Evolutionary conservation across 2,888 invertebrate species (phyloP), one percentile per base, ranked within the genome.

Genomic region (Euclidia mi): DNA sequence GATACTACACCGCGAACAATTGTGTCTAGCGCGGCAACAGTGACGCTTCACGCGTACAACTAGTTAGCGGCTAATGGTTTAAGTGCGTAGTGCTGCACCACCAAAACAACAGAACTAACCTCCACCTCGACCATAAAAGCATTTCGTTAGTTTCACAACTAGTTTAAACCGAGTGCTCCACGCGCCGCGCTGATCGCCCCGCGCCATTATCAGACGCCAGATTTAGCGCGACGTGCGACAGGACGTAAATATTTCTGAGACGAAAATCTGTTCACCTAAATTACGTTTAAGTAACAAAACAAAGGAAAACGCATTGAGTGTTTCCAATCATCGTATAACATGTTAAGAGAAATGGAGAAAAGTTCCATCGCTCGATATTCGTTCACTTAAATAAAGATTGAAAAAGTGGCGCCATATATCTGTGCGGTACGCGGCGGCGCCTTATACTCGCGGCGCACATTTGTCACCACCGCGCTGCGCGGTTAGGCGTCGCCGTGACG

Each of bases 371-470:
- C 28, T 65, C 64, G 68, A 70, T 67, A 67, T 64, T 56, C 42
- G 7, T 29, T 48, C 57, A 60, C 68, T 67, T 57, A 71, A 60
- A 59, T 70, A 72, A 61, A 38, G 58, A 70, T 59, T 64, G 64
- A 72, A 67, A 70, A 73, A 72, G 46, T 64, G 64, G 37, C 41
- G 49, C 38, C 51, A 69, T 70, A 66, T 73, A 12, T 66, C 47
- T 60, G 43, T 25, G 48, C 48, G 47, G 43, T 50, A 51, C 38
- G 51, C 25, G 40, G 32, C 32, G 46, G 38, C 37, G 32, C 25
- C 20, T 32, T 11, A 38, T 42, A 28, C 40, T 55, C 40, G 32
- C 15, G 38, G 45, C 40, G 31, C 4, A 40, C 28, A 46, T 57
- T 45, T 31, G 52, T 58, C 47, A 49, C 47, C 48, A 41, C 14